Percentiles rank a stretch among this genome's conserved stretches.
These are phyloP conservation scores for Crotalus viridis DNA, from an alignment of 2,113 vertebrate species.

Conservation along the genomic window DNA sequence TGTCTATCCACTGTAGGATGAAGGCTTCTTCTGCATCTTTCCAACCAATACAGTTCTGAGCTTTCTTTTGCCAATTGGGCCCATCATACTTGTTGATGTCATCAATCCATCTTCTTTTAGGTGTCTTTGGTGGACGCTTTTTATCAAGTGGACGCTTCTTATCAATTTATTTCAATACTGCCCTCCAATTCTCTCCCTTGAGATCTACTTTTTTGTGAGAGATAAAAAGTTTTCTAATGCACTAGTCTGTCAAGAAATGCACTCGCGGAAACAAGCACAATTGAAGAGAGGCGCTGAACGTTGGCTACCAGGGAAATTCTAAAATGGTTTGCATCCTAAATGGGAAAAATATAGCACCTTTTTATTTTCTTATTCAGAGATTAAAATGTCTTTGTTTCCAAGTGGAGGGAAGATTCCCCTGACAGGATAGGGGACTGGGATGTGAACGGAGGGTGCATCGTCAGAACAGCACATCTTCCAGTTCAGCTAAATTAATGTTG, in stretches of 20 bases:
- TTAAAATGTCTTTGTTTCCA: neutral
- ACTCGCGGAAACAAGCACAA: neutral
- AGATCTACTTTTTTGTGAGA: conserved; percentile 10
- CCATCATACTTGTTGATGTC: no score
- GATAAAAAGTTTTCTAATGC: conserved; percentile 12
- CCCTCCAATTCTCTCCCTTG: neutral
- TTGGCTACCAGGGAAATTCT: neutral
- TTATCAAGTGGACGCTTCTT: no score
- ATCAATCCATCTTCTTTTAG: no score
- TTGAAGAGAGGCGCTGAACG: neutral
- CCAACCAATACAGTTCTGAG: no score
- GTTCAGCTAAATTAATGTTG: neutral
- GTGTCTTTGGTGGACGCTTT: no score
- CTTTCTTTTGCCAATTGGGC: no score
- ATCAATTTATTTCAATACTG: conserved; percentile 15
- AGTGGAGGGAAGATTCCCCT: neutral
- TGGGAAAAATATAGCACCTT: neutral
- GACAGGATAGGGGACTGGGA: neutral
- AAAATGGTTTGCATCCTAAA: neutral
- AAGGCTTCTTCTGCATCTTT: no score
- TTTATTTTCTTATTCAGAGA: neutral
- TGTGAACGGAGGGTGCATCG: neutral
- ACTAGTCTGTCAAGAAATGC: neutral
- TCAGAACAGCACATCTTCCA: neutral
- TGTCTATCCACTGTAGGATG: no score